Base-by-base conservation (phyloP, 2,888 invertebrate species). In the Danaus chrysippus region DNA sequence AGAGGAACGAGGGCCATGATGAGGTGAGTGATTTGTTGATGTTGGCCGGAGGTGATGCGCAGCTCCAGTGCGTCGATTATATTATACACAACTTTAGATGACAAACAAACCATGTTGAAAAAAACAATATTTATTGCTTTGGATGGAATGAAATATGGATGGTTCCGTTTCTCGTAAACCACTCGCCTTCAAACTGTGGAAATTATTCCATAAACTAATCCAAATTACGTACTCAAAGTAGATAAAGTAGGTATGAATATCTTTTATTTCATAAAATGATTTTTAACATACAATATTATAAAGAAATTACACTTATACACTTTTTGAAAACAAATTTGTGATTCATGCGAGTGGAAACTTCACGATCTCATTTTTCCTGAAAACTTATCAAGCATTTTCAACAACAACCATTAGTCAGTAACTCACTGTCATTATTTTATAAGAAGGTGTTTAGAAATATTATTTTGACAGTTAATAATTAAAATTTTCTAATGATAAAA, bases 1-100 rank as follows among this genome's bases (percentile, higher is more conserved):
- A 99, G 90, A 93, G 92, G 44, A 87, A 92, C 44, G 93, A 94
- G 76, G 95, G 95, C 19, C 94, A 94, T 87, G 92, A 87, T 65
- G 94, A 95, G 87, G 91, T 91, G 75, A 83, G 84, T 67, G 66
- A 69, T 71, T 73, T 76, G 76, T 77, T 79, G 75, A 71, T 74
- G 65, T 72, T 59, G 67, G 70, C 65, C 64, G 63, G 70, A 69
- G 71, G 71, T 76, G 76, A 71, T 81, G 82, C 83, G 83, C 81
- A 76, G 67, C 73, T 74, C 70, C 70, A 71, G 77, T 84, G 87
- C 84, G 86, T 80, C 76, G 72, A 66, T 64, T 66, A 61, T 55
- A 63, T 65, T 68, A 52, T 62, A 56, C 60, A 56, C 62, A 65
- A 61, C 70, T 64, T 56, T 54, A 61, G 64, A 61, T 68, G 67